Evolutionary conservation across 2,797 vertebrate species (phyloP).

Genomic region (Acanthornis magna): DNA sequence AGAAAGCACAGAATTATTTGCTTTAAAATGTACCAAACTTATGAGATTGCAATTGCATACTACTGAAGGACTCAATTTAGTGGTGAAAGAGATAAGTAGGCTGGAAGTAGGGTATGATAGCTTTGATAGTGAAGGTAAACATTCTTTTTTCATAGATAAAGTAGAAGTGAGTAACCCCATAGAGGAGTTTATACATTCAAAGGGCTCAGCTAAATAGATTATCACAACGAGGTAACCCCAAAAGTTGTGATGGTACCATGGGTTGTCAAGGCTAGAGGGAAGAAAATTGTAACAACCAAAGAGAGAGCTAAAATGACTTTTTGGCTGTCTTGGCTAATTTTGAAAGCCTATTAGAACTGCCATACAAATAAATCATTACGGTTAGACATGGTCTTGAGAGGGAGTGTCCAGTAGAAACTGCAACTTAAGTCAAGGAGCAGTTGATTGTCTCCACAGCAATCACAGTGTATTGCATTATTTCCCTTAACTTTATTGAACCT

Average conservation of each 20-base stretch:
- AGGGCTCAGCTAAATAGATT: background rate
- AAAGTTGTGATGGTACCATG: background rate
- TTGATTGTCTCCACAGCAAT: background rate
- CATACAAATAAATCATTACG: background rate
- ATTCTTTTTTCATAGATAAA: background rate
- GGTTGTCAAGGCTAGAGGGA: background rate
- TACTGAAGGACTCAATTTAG: background rate
- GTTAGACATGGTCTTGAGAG: background rate
- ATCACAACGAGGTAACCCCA: background rate
- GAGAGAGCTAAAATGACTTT: background rate
- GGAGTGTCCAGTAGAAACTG: background rate
- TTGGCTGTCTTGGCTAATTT: background rate
- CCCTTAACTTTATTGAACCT: background rate
- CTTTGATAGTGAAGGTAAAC: background rate
- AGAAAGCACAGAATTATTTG: background rate
- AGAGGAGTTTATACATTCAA: background rate
- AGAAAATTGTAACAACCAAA: background rate
- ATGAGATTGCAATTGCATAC: background rate
- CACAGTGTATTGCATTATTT: background rate
- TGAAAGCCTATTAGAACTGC: background rate
- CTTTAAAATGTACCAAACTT: background rate
- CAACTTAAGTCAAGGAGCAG: background rate
- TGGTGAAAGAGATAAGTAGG: background rate
- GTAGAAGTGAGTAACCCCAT: background rate
- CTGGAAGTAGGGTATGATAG: background rate